Base-by-base conservation (phyloP, 2,888 invertebrate genomes). In the Lasioglossum villosulum region DNA sequence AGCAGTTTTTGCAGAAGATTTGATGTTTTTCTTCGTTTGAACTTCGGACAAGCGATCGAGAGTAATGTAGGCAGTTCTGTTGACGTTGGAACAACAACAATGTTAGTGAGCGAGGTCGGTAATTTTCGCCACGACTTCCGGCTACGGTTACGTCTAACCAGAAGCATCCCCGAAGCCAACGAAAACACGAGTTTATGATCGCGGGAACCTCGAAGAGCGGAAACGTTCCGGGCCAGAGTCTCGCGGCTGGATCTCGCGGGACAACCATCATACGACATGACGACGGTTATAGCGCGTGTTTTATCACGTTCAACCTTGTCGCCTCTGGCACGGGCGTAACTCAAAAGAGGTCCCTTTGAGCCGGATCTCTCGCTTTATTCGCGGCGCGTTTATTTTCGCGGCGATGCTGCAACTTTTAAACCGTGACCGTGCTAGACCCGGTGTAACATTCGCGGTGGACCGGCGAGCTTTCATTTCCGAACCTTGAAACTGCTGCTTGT, bases 271-370 rank as follows among this genome's bases (percentile, higher is more conserved):
- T 59, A 30, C 59, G 48, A 71, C 30, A 66, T 59, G 86, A 80
- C 78, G 42, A 80, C 80, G 42, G 45, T 77, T 77, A 80, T 84
- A 77, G 80, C 80, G 66, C 74, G 75, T 85, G 71, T 86, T 85
- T 86, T 80, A 85, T 80, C 68, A 34, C 77, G 74, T 84, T 76
- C 45, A 78, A 75, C 77, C 78, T 84, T 56, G 84, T 75, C 82
- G 72, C 34, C 63, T 39, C 59, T 37, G 63, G 71, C 14, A 37
- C 27, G 59, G 19, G 56, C 30, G 70, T 70, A 77, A 77, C 63
- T 77, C 76, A 73, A 39, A 84, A 52, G 63, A 16, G 23, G 27
- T 10, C 74, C n/a, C 75, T 70, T 42, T 74, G 73, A 77, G 42
- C 66, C 48, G n/a, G 27, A 39, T 30, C 39, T 52, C 27, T 8